Evolutionary conservation across 1,140 invertebrate genomes (phyloP).

Genomic region (Notospermus geniculatus): DNA sequence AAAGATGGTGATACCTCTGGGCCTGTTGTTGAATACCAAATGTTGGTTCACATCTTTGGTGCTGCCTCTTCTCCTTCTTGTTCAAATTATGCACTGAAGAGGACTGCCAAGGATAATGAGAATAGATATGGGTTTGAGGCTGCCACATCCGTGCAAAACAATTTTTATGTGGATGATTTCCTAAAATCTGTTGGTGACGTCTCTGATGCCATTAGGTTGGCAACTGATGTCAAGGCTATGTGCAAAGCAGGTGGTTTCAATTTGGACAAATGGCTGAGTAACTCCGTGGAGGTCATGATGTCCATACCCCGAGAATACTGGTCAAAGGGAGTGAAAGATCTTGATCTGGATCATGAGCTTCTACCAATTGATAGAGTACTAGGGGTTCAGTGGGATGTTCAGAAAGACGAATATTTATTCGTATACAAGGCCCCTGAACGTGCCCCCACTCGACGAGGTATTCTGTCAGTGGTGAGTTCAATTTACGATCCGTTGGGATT

Average conservation of each 20-base stretch:
- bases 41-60: conserved; percentile 22
- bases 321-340: not conserved
- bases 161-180: conserved; percentile 26
- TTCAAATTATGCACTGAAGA: conserved; percentile 15
- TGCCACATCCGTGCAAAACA: conserved; percentile 8
- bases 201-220: not conserved
- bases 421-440: not conserved
- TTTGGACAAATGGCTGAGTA: conserved; percentile 16
- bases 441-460: conserved; percentile 4
- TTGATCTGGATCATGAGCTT: not conserved
- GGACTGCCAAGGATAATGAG: conserved; percentile 12
- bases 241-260: conserved; percentile 16
- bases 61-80: conserved; percentile 16
- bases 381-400: conserved; percentile 9
- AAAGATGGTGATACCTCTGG: conserved; percentile 4
- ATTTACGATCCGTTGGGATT: conserved; percentile 22
- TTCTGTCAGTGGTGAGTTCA: conserved; percentile 14
- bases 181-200: conserved; percentile 10
- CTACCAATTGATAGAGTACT: conserved; percentile 5
- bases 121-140: conserved; percentile 1
- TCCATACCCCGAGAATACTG: conserved; percentile 8
- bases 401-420: conserved; percentile 13
- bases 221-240: conserved; percentile 11
- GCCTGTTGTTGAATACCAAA: conserved; percentile 11
- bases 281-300: conserved; percentile 7